Conservation (phyloP, 2,888 invertebrate genomes). For the Epistrophella euchroma region DNA sequence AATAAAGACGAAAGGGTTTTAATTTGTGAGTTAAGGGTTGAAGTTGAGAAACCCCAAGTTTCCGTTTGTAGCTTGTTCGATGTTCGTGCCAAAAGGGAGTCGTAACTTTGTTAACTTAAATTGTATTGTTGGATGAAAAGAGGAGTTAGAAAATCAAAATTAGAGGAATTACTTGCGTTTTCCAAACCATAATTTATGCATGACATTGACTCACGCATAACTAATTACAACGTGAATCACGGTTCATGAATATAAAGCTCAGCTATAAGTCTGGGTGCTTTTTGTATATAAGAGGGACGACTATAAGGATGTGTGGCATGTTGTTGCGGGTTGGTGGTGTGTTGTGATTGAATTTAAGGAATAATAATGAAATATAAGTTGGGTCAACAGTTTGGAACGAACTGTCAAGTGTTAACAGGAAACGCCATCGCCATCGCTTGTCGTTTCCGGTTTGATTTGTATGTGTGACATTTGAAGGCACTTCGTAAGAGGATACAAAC, state of each 20-base stretch:
- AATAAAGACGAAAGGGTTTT: constrained; percentile 42
- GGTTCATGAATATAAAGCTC: constrained; percentile 41
- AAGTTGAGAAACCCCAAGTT: constrained; percentile 12
- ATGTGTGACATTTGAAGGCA: not conserved
- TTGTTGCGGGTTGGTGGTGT: not conserved
- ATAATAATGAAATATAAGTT: constrained; percentile 1
- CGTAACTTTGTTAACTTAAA: constrained; percentile 18
- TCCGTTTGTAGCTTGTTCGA: constrained; percentile 10
- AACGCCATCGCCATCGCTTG: not conserved
- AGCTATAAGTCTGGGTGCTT: not conserved
- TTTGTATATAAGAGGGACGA: not conserved
- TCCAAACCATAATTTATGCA: constrained; percentile 65
- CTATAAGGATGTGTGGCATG: constrained; percentile 10
- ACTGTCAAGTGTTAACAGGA: constrained; percentile 38
- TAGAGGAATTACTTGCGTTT: constrained; percentile 67
- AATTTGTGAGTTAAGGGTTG: constrained; percentile 38
- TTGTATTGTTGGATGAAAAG: not conserved
- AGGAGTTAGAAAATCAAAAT: constrained; percentile 54
- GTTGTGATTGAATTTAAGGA: constrained; percentile 22
- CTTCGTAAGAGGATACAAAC: not conserved
- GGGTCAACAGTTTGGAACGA: constrained; percentile 18
- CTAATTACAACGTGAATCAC: constrained; percentile 61
- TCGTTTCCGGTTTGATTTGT: constrained; percentile 2
- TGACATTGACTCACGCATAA: constrained; percentile 74
- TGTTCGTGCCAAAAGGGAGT: constrained; percentile 28